phyloP scores from a whole-genome alignment of 2,888 invertebrate genomes.

The Tachina fera region DNA sequence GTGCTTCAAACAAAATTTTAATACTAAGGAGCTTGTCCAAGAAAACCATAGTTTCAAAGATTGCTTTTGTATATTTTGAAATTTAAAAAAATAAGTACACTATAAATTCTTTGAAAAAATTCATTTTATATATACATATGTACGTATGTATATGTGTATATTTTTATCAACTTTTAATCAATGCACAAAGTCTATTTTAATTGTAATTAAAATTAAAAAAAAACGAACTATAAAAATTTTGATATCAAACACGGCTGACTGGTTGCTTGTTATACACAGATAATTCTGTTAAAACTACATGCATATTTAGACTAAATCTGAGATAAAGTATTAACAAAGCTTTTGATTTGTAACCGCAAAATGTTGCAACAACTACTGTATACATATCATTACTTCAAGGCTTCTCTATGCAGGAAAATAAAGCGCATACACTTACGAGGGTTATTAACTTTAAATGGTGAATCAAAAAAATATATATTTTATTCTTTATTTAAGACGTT shows the following conservation, averaged over 20 bases:
- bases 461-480: too few relatives aligned
- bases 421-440: conserved; percentile 1
- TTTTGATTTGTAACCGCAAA: conserved; percentile 71
- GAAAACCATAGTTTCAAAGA: background rate
- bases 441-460: background rate
- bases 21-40: background rate
- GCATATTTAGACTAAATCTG: conserved; percentile 65
- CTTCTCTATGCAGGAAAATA: conserved; percentile 28
- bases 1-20: too few relatives aligned
- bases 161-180: conserved; percentile 37
- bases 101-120: conserved; percentile 7
- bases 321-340: conserved; percentile 65
- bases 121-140: conserved; percentile 14
- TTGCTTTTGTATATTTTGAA: background rate
- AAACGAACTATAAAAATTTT: conserved; percentile 33
- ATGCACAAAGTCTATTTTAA: conserved; percentile 35
- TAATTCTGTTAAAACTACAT: conserved; percentile 27
- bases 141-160: background rate
- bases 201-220: conserved; percentile 34
- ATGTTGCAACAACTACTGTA: conserved; percentile 65
- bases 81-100: background rate
- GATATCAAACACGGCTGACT: conserved; percentile 31
- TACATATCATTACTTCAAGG: conserved; percentile 52
- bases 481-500: too few relatives aligned
- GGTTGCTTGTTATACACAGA: background rate